Conservation (phyloP, 2,113 vertebrate species). For the Tor tambroides region DNA sequence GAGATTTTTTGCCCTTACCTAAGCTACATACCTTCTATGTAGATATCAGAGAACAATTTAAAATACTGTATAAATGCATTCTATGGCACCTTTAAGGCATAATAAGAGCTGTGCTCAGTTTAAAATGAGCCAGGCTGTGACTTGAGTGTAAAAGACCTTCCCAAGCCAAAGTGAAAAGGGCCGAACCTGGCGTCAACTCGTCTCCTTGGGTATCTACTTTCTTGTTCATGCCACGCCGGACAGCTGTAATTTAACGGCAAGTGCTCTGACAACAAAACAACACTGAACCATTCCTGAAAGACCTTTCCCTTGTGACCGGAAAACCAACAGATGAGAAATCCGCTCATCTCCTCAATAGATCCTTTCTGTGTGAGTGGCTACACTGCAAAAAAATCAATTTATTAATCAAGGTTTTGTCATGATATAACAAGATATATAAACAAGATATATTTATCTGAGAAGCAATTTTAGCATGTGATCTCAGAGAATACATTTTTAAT, state of each 20-base stretch:
- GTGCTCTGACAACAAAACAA: constrained; percentile 30
- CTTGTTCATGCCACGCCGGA: background rate
- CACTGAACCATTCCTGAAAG: background rate
- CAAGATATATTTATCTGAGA: background rate
- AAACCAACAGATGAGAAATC: constrained; percentile 29
- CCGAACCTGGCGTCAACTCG: no score
- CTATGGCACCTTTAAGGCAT: no score
- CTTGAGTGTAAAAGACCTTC: background rate
- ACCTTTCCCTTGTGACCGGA: background rate
- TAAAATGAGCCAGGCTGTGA: constrained; percentile 6
- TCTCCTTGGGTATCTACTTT: background rate
- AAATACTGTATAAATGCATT: no score
- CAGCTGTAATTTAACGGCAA: constrained; percentile 21
- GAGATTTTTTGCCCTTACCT: no score
- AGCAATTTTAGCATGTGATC: constrained; percentile 12
- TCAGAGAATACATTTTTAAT: background rate
- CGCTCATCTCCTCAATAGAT: background rate
- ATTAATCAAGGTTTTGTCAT: background rate
- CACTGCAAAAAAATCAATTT: background rate
- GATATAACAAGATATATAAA: background rate
- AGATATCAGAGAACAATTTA: no score
- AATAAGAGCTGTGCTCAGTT: constrained; percentile 61
- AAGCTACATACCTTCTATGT: no score
- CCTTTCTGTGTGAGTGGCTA: background rate
- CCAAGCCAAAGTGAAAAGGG: background rate